Conservation (phyloP, 1,140 invertebrate genomes). For the Leptopilina clavipes region DNA sequence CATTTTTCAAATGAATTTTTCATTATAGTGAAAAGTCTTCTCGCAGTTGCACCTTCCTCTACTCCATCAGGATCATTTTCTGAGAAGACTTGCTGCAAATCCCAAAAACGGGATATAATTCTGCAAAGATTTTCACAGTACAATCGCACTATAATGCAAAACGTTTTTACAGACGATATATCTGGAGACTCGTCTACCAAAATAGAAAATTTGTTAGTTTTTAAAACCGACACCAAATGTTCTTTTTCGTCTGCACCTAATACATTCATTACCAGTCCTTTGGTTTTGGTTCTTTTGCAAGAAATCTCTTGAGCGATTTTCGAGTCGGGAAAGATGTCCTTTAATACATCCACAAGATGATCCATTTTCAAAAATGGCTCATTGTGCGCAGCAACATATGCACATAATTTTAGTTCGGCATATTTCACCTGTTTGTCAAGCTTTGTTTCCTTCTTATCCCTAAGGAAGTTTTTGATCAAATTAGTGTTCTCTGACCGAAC, state of each 20-base stretch:
- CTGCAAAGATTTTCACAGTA: constrained; percentile 39
- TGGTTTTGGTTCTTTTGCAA: constrained; percentile 43
- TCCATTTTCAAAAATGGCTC: constrained; percentile 39
- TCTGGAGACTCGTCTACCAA: constrained; percentile 59
- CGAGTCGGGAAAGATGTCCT: constrained; percentile 40
- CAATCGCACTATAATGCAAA: constrained; percentile 48
- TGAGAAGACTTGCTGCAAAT: constrained; percentile 46
- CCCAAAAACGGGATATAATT: constrained; percentile 48
- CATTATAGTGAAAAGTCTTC: constrained; percentile 44
- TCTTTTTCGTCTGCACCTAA: constrained; percentile 48
- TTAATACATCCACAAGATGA: constrained; percentile 37
- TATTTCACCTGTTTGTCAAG: constrained; percentile 26
- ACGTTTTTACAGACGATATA: constrained; percentile 49
- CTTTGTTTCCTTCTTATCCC: not conserved
- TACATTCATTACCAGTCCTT: constrained; percentile 51
- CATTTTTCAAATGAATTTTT: constrained; percentile 50
- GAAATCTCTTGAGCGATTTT: constrained; percentile 40
- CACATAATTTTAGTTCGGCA: constrained; percentile 39
- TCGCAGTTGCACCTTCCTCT: constrained; percentile 47
- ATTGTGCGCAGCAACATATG: constrained; percentile 40
- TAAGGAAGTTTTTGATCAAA: not conserved
- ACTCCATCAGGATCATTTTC: constrained; percentile 37
- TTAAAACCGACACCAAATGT: constrained; percentile 42
- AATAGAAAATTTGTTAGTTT: constrained; percentile 52
- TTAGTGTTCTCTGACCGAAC: not conserved